These are phyloP conservation scores for Azemiops feae DNA, from an alignment of 2,113 vertebrate genomes.

Conservation along the genomic window DNA sequence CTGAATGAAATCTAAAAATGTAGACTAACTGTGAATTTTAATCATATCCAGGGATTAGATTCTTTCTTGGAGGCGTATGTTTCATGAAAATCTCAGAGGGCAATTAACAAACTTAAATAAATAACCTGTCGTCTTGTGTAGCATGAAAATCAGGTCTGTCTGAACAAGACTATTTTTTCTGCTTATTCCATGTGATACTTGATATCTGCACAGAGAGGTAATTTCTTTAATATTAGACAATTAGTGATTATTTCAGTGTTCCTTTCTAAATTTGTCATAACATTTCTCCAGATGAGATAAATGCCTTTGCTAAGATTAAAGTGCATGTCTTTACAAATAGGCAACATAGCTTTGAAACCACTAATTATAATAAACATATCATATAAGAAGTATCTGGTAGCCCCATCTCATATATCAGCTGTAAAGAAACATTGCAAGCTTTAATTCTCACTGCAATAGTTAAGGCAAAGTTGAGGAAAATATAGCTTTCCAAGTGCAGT, in stretches of 20 bases:
- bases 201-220: not conserved
- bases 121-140: conserved; percentile 10
- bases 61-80: not conserved
- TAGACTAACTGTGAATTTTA: not conserved
- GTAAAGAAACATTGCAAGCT: not conserved
- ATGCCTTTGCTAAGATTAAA: not conserved
- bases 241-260: not conserved
- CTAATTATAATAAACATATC: not conserved
- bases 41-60: not conserved
- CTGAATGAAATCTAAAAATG: not conserved
- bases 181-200: not conserved
- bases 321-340: not conserved
- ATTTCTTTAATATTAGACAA: conserved; percentile 4
- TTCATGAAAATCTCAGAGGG: not conserved
- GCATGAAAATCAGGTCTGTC: conserved; percentile 10
- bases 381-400: not conserved
- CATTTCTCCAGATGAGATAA: not conserved
- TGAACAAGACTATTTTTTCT: conserved; percentile 16
- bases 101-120: not conserved
- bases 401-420: not conserved
- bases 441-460: not conserved
- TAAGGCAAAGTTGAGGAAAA: not conserved
- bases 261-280: not conserved
- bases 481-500: not conserved
- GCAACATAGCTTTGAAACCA: not conserved